Base-by-base conservation (phyloP, 37 sponge, comb jelly and placozoan genomes). In the Theonella swinhoei region DNA sequence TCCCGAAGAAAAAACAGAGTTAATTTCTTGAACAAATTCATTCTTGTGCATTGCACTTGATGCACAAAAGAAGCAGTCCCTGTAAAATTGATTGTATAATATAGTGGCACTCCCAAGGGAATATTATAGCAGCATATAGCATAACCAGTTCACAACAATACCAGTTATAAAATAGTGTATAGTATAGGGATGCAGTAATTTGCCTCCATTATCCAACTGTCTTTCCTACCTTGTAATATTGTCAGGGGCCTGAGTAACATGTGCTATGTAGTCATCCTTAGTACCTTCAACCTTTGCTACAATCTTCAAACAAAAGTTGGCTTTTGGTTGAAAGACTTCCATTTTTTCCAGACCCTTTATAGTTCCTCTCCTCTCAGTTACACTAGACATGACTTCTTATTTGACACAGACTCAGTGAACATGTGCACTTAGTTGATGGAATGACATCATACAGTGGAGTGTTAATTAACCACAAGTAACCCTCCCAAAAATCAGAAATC, bases 1-100 rank as follows among this genome's bases (percentile, higher is more conserved):
- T 75, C 76, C 76, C 3, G 59, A 75, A 5, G 59, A 54, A 42
- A 75, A 75, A 22, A 2, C 3, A 31, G 17, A 3, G n/a, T 75
- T 75, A 4, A 75, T 41, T 30, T 24, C 17, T 24, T 3, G 60
- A 26, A 75, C 43, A 42, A 75, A 75, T 28, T 75, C 76, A 17
- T 43, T 43, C 29, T 75, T 75, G 60, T 75, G 54, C 60, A 75
- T 43, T 23, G 76, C 25, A 43, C 24, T 41, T 30, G 36, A 37
- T 25, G 25, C 76, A 75, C 4, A 24, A 32, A 42, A 75, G 58
- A 75, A 75, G 76, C 76, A 75, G 60, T 75, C 76, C n/a, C 76
- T 75, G 58, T 72, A 8, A 67, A 30, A n/a, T n/a, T n/a, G n/a
- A n/a, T n/a, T n/a, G n/a, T n/a, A n/a, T n/a, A n/a, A n/a, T n/a